Evolutionary conservation across 2,113 vertebrate genomes (phyloP).

Genomic region (Archilochus colubris): DNA sequence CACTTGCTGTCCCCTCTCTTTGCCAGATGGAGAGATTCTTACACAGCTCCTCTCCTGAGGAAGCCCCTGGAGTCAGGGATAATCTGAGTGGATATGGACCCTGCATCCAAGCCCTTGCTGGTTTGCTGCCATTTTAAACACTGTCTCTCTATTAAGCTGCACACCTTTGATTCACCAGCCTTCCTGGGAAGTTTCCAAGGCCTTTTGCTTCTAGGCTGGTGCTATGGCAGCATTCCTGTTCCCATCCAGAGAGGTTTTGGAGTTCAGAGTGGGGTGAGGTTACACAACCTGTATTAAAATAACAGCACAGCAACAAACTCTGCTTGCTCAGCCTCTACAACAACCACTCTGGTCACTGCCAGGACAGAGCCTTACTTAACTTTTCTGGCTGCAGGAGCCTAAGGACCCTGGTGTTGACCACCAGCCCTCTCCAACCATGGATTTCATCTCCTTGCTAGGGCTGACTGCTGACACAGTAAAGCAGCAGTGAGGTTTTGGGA

Average conservation of each 20-base stretch:
- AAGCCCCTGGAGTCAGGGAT: not conserved
- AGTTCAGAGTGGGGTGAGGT: not conserved
- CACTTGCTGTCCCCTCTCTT: not conserved
- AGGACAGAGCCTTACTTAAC: not conserved
- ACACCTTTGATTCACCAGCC: not conserved
- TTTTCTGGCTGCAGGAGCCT: not conserved
- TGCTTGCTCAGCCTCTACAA: not conserved
- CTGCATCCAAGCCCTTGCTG: not conserved
- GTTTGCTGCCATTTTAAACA: not conserved
- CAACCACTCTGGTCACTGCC: not conserved
- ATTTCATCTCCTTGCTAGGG: not conserved
- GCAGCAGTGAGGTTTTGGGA: not conserved
- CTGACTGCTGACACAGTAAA: not conserved
- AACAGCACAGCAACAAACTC: not conserved
- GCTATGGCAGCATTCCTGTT: not conserved
- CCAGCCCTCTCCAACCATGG: fast-evolving
- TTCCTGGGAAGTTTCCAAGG: not conserved
- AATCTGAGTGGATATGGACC: not conserved
- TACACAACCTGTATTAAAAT: not conserved
- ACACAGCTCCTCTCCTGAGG: not conserved
- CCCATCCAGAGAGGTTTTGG: not conserved
- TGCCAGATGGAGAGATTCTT: not conserved
- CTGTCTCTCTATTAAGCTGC: not conserved
- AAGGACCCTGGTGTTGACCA: not conserved
- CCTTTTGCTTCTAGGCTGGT: not conserved